A percentile compares a stretch with the other conserved stretches of the same genome.
Conservation (phyloP, 1,140 invertebrate genomes). For the Drosophila malerkotliana region DNA sequence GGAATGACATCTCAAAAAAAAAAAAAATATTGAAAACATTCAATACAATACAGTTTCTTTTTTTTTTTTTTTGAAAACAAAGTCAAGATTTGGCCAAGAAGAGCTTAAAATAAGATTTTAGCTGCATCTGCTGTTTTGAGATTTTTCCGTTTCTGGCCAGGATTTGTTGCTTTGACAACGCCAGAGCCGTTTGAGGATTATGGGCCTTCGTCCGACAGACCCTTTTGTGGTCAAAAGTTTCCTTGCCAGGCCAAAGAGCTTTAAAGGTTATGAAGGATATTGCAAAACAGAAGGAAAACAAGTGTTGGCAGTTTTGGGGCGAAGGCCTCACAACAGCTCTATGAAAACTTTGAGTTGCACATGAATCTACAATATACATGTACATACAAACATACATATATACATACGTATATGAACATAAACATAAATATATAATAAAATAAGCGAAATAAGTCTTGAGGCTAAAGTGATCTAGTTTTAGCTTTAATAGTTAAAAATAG, state of each 20-base stretch:
- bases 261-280: slow-evolving; percentile 41
- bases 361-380: background rate
- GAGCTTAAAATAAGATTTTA: slow-evolving; percentile 44
- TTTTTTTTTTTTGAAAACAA: slow-evolving; percentile 15
- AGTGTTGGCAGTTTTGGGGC: background rate
- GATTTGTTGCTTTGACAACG: slow-evolving; percentile 36
- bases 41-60: background rate
- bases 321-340: slow-evolving; percentile 1
- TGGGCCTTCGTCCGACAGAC: slow-evolving; percentile 10
- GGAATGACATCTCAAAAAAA: too few species aligned
- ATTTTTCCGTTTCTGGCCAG: slow-evolving; percentile 3
- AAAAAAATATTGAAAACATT: background rate
- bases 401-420: too few species aligned
- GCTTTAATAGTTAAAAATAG: too few species aligned
- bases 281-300: slow-evolving; percentile 31
- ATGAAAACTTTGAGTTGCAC: background rate
- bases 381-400: too few species aligned
- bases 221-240: slow-evolving; percentile 50
- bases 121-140: slow-evolving; percentile 33
- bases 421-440: too few species aligned
- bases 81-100: slow-evolving; percentile 27
- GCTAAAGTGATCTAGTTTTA: too few species aligned
- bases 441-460: too few species aligned
- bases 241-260: slow-evolving; percentile 34
- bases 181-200: slow-evolving; percentile 46